A percentile compares a stretch with the other conserved stretches of the same genome.
Conservation (phyloP, 2,113 vertebrate species). For the Enhydra lutris region DNA sequence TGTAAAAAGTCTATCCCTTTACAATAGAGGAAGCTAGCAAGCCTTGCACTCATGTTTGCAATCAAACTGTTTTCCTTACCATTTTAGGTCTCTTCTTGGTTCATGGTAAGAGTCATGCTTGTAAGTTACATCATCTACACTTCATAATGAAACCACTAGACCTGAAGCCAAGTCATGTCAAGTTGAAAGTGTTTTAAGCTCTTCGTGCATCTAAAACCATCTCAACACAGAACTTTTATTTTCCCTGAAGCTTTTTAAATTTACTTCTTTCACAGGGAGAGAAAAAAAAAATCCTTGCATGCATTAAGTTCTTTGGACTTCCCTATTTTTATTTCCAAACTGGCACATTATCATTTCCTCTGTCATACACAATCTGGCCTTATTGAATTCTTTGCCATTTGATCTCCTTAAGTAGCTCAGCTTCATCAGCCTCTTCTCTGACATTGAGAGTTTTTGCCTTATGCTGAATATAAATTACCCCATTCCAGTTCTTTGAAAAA, state of each 20-base stretch:
- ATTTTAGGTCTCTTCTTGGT: neutral
- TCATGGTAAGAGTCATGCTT: neutral
- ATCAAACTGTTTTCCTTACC: neutral
- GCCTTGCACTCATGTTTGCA: neutral
- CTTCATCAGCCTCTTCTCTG: conserved; percentile 45
- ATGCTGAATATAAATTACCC: conserved; percentile 61
- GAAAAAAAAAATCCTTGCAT: neutral
- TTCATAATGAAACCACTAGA: conserved; percentile 25
- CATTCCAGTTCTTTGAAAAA: conserved; percentile 42
- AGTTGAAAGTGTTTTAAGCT: conserved; percentile 51
- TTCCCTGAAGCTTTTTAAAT: conserved; percentile 49
- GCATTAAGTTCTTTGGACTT: conserved; percentile 48
- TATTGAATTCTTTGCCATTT: conserved; percentile 53
- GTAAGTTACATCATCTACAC: neutral
- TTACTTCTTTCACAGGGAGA: neutral
- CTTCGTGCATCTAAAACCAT: conserved; percentile 5
- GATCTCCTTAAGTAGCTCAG: neutral
- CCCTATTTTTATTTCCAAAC: conserved; percentile 44
- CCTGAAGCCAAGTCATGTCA: conserved; percentile 31
- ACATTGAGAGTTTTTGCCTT: conserved; percentile 63
- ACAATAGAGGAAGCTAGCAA: neutral
- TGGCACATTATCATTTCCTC: conserved; percentile 35
- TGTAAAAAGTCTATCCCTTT: neutral
- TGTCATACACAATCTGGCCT: conserved; percentile 27
- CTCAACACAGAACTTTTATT: conserved; percentile 23